Conservation (phyloP, 2,113 vertebrate genomes). For the Ochotona curzoniae region DNA sequence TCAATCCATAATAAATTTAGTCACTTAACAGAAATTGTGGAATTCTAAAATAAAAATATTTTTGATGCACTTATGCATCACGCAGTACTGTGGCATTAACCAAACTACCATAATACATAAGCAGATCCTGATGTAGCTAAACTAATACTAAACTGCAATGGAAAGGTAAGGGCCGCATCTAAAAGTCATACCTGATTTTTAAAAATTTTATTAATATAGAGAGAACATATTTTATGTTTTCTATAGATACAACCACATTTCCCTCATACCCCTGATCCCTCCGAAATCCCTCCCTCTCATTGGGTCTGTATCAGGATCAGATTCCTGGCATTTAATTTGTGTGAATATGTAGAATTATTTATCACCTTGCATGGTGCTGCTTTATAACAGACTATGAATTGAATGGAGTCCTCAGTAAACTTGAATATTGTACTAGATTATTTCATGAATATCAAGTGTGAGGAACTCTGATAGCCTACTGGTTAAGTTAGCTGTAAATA, state of each 20-base stretch:
- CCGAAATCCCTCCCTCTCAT: no score
- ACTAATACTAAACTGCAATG: conserved; percentile 28
- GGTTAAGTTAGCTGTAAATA: conserved; percentile 42
- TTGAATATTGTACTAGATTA: conserved; percentile 31
- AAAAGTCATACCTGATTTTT: conserved; percentile 18
- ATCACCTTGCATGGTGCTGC: background rate
- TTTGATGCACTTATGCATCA: background rate
- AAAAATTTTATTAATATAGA: background rate
- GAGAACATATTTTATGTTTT: no score
- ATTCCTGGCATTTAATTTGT: conserved; percentile 22
- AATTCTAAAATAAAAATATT: background rate
- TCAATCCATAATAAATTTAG: conserved; percentile 33
- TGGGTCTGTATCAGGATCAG: background rate
- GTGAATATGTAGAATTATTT: conserved; percentile 36
- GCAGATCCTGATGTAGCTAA: background rate
- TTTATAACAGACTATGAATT: conserved; percentile 34
- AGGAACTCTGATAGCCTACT: conserved; percentile 43
- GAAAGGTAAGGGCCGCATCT: conserved; percentile 18
- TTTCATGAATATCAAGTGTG: conserved; percentile 30
- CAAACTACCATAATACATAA: background rate
- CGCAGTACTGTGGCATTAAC: background rate
- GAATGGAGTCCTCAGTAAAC: background rate
- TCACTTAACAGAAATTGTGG: background rate
- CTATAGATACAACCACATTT: no score
- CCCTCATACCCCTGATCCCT: no score